Percentiles rank a stretch among this genome's conserved stretches.
phyloP scores from a whole-genome alignment of 2,113 vertebrate species.

The Hippotragus niger region DNA sequence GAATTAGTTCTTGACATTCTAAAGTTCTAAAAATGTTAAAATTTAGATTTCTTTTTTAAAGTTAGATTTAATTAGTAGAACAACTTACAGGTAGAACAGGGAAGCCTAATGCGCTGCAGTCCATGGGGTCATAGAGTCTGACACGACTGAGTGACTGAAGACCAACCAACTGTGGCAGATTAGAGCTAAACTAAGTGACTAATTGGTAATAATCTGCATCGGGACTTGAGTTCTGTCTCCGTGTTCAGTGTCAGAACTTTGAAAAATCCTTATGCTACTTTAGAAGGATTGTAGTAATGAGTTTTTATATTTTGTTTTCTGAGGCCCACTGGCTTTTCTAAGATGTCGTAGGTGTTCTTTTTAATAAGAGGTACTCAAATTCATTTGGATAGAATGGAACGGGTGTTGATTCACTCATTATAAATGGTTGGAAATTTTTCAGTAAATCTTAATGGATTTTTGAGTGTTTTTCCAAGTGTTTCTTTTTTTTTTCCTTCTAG shows the following conservation, averaged over 20 bases:
- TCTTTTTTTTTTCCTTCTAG: neutral
- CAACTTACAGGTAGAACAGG: neutral
- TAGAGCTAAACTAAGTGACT: neutral
- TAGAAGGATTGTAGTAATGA: neutral
- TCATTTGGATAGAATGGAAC: neutral
- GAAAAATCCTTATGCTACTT: neutral
- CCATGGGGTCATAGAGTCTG: neutral
- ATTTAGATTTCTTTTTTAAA: neutral
- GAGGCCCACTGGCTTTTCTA: neutral
- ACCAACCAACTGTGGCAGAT: neutral
- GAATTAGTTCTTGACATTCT: neutral
- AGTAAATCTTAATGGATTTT: slow-evolving; percentile 35
- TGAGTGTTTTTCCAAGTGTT: neutral
- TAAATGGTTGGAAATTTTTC: neutral
- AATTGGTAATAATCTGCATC: neutral
- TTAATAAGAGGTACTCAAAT: neutral
- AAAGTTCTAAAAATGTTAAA: neutral
- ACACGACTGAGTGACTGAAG: neutral
- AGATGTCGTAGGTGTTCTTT: neutral
- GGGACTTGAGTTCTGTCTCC: neutral
- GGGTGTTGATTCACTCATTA: neutral
- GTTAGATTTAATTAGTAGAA: neutral
- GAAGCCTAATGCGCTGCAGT: neutral
- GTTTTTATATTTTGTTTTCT: neutral
- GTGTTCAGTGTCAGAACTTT: neutral